Conservation (phyloP, 2,113 vertebrate genomes). For the Eudyptes chrysolophus region DNA sequence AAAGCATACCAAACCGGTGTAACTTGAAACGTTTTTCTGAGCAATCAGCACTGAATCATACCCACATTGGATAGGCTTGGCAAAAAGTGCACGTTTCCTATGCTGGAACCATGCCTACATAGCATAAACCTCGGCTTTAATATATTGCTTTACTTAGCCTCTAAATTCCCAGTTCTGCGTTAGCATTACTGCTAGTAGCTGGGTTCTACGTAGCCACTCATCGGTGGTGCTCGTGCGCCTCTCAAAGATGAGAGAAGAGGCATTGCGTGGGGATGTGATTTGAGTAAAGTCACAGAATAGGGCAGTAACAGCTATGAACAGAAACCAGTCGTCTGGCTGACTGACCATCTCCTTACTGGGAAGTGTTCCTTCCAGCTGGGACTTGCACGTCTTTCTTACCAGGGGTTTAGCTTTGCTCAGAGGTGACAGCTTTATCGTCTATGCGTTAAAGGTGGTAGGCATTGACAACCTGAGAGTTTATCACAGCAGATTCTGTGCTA, state of each 20-base stretch:
- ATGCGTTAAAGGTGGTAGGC: not conserved
- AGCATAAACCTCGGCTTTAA: not conserved
- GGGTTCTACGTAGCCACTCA: not conserved
- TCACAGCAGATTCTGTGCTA: not conserved
- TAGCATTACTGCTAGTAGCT: not conserved
- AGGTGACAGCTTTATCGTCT: not conserved
- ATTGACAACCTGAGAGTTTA: not conserved
- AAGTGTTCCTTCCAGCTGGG: not conserved
- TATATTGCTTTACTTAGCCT: not conserved
- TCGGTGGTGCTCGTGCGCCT: fast-evolving
- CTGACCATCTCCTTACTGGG: not conserved
- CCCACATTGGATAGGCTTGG: not conserved
- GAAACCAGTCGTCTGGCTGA: not conserved
- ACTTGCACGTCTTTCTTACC: not conserved
- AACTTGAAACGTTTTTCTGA: not conserved
- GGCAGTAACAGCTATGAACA: not conserved
- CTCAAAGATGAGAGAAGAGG: not conserved
- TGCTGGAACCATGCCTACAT: not conserved
- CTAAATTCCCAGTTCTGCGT: not conserved
- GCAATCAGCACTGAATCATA: not conserved
- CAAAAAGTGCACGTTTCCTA: not conserved
- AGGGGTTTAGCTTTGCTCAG: not conserved
- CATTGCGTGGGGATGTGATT: fast-evolving
- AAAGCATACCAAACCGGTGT: not conserved
- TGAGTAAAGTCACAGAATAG: not conserved